These are phyloP conservation scores for Eupristina koningsbergeri DNA, from an alignment of 1,140 invertebrate genomes.

Conservation along the genomic window DNA sequence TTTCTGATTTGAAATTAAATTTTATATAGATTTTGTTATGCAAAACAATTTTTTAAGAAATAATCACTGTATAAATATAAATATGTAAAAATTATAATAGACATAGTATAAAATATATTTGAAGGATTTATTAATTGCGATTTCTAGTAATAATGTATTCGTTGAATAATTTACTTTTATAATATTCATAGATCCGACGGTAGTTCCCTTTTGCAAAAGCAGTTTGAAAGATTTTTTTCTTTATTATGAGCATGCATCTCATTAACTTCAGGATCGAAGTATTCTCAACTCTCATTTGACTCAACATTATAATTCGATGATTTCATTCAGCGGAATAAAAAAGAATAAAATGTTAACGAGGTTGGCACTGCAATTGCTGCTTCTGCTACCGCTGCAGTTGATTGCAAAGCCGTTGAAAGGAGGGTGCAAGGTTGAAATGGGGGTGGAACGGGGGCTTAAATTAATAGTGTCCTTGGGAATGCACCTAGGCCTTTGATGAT, in stretches of 20 bases:
- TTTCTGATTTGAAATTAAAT: too few relatives aligned
- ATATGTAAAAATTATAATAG: too few relatives aligned
- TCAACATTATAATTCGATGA: background rate
- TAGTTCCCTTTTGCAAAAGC: too few relatives aligned
- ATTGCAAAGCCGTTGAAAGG: constrained; percentile 36
- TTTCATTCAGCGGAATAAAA: background rate
- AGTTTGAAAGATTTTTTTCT: too few relatives aligned
- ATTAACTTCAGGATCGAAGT: background rate
- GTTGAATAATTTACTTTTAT: too few relatives aligned
- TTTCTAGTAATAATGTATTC: too few relatives aligned
- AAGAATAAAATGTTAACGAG: constrained; percentile 46
- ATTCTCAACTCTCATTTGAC: background rate
- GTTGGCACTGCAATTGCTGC: background rate
- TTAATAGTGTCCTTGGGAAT: constrained; percentile 38
- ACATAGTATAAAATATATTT: too few relatives aligned
- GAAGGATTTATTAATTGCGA: too few relatives aligned
- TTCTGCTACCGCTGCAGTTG: background rate
- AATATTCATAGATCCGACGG: too few relatives aligned
- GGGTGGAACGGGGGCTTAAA: background rate
- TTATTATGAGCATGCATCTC: background rate
- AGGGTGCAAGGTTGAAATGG: background rate
- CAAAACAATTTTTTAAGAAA: too few relatives aligned
- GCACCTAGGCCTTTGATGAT: constrained; percentile 28
- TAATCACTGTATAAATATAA: too few relatives aligned
- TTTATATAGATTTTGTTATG: too few relatives aligned